Evolutionary conservation across 2,797 vertebrate genomes (phyloP).

Genomic region (Rachycentron canadum): DNA sequence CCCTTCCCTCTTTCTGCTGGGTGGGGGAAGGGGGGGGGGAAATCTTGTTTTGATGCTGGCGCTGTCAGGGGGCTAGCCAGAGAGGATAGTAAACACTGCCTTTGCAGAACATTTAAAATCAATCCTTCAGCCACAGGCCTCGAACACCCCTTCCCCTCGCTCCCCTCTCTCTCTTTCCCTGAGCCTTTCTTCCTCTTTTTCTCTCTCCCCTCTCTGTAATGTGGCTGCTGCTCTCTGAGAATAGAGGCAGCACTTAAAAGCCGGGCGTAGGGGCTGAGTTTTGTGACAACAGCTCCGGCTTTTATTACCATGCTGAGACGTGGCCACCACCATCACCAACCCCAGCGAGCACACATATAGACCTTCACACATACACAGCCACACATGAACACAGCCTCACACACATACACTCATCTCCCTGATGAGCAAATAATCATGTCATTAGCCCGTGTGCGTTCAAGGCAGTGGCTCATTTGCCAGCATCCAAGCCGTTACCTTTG

Average conservation of each 20-base stretch:
- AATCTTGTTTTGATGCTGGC: conserved; percentile 82
- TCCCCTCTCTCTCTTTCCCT: conserved; percentile 41
- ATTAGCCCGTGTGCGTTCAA: conserved; percentile 74
- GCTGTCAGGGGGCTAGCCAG: conserved; percentile 79
- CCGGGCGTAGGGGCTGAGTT: conserved; percentile 68
- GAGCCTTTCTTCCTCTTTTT: conserved; percentile 60
- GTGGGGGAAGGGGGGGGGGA: conserved; percentile 57
- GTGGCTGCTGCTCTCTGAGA: conserved; percentile 76
- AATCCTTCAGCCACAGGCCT: conserved; percentile 83
- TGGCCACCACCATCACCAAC: conserved; percentile 49
- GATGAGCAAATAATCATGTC: conserved; percentile 85
- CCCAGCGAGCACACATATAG: conserved; percentile 27
- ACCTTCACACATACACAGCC: conserved; percentile 35
- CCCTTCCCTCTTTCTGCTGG: conserved; percentile 36
- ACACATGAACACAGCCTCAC: conserved; percentile 32
- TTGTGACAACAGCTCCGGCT: conserved; percentile 77
- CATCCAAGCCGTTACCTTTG: conserved; percentile 76
- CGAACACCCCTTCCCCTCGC: conserved; percentile 55
- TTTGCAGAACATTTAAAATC: conserved; percentile 87
- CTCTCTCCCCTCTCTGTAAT: conserved; percentile 74
- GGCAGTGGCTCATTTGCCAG: conserved; percentile 76
- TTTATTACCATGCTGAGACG: conserved; percentile 81
- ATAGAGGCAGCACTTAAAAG: conserved; percentile 83
- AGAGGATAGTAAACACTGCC: conserved; percentile 82
- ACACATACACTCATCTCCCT: conserved; percentile 56